phyloP scores from a whole-genome alignment of 2,888 invertebrate species.

The Ceraclea dissimilis region DNA sequence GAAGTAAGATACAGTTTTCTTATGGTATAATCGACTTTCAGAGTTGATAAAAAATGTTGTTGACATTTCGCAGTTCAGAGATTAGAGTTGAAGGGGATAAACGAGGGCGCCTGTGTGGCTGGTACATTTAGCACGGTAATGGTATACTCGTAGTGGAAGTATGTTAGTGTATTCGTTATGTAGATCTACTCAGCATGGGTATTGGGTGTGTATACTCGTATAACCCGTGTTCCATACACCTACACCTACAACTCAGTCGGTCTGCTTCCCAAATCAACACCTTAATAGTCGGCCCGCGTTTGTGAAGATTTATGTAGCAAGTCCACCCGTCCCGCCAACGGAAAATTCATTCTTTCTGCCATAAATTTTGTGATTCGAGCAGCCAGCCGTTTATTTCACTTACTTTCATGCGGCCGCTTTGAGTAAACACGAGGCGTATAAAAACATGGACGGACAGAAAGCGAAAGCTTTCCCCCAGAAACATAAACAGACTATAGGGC shows the following conservation, averaged over 20 bases:
- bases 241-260: neutral
- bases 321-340: conserved; percentile 16
- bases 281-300: conserved; percentile 25
- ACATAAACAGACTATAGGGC: neutral
- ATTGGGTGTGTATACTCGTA: too few relatives aligned
- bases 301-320: conserved; percentile 21
- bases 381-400: conserved; percentile 25
- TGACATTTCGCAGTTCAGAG: conserved; percentile 2
- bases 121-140: neutral
- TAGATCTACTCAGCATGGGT: too few relatives aligned
- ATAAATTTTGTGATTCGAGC: conserved; percentile 24
- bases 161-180: too few relatives aligned
- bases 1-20: neutral
- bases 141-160: neutral
- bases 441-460: conserved; percentile 16
- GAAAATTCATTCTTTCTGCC: conserved; percentile 25
- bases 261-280: conserved; percentile 21
- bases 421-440: conserved; percentile 19
- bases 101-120: conserved; percentile 1
- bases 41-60: conserved; percentile 1
- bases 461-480: conserved; percentile 9
- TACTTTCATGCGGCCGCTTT: conserved; percentile 24
- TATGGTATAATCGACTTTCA: neutral
- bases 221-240: too few relatives aligned
- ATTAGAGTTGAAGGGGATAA: neutral